These are phyloP conservation scores for Uloborus plumipes DNA, from an alignment of 2,888 invertebrate species.

Conservation along the genomic window DNA sequence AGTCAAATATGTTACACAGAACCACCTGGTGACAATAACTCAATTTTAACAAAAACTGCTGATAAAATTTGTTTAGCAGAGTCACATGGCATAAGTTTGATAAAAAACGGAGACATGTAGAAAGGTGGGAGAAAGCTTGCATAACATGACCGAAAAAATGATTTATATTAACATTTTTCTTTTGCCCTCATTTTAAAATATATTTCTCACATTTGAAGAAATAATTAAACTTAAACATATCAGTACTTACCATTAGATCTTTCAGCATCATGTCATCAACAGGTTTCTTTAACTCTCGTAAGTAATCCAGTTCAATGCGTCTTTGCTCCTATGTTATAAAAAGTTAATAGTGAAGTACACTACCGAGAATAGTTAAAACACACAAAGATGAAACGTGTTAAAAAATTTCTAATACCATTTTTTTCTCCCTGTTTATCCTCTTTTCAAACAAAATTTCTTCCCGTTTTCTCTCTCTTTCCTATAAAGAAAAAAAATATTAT, in stretches of 20 bases:
- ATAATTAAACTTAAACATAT: neutral
- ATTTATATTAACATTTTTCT: no score
- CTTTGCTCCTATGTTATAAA: constrained; percentile 75
- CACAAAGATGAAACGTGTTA: neutral
- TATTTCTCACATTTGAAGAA: neutral
- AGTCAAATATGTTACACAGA: no score
- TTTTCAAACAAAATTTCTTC: constrained; percentile 87
- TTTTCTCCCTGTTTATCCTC: constrained; percentile 77
- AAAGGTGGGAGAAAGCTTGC: no score
- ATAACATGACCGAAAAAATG: no score
- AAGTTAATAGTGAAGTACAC: neutral
- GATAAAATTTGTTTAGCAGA: no score
- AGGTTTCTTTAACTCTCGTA: constrained; percentile 84
- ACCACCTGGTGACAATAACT: no score
- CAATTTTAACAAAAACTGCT: no score
- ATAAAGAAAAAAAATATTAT: neutral
- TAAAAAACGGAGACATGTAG: no score
- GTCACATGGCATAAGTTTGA: no score
- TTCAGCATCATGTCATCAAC: constrained; percentile 90
- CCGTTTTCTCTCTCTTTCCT: constrained; percentile 77
- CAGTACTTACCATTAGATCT: constrained; percentile 69
- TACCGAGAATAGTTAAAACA: neutral
- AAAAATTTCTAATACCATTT: constrained; percentile 73
- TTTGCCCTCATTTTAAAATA: no score
- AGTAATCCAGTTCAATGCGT: constrained; percentile 78